Conservation (phyloP, 2,888 invertebrate species). For the Diaprepes abbreviatus region DNA sequence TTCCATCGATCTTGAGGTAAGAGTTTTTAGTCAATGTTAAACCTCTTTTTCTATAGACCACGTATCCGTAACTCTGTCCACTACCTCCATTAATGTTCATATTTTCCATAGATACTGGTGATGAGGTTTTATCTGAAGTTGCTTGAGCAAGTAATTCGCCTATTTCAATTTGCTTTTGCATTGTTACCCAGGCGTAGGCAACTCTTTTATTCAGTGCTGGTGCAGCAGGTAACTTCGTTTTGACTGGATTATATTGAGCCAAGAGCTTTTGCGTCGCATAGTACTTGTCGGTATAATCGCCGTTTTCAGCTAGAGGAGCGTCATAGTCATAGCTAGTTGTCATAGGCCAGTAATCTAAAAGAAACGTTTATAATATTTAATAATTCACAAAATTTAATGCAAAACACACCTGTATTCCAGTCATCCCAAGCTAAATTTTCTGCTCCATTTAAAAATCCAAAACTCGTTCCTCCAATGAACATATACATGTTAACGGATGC, state of each 20-base stretch:
- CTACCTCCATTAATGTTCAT: slow-evolving; percentile 68
- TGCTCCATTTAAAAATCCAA: slow-evolving; percentile 72
- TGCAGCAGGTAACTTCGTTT: slow-evolving; percentile 71
- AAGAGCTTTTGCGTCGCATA: slow-evolving; percentile 72
- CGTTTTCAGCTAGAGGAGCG: slow-evolving; percentile 89
- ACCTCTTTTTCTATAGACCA: slow-evolving; percentile 69
- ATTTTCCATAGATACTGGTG: slow-evolving; percentile 64
- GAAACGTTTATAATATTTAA: slow-evolving; percentile 6
- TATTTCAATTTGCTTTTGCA: slow-evolving; percentile 55
- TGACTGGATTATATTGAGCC: slow-evolving; percentile 61
- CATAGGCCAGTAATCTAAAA: slow-evolving; percentile 62
- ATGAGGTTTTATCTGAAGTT: slow-evolving; percentile 46
- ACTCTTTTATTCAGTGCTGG: slow-evolving; percentile 80
- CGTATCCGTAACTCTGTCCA: slow-evolving; percentile 72
- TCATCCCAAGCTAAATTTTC: slow-evolving; percentile 52
- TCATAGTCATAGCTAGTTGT: slow-evolving; percentile 81
- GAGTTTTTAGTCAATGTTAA: slow-evolving; percentile 58
- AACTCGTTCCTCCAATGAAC: slow-evolving; percentile 93
- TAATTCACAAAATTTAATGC: neutral
- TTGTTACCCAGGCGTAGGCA: slow-evolving; percentile 72
- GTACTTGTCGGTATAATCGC: slow-evolving; percentile 86
- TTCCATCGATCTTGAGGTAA: slow-evolving; percentile 63
- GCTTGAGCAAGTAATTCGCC: slow-evolving; percentile 54
- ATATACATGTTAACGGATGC: slow-evolving; percentile 87
- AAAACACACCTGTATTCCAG: slow-evolving; percentile 32